These are phyloP conservation scores for Phrynosoma blainvillii DNA, from an alignment of 2,113 vertebrate genomes.

Conservation along the genomic window DNA sequence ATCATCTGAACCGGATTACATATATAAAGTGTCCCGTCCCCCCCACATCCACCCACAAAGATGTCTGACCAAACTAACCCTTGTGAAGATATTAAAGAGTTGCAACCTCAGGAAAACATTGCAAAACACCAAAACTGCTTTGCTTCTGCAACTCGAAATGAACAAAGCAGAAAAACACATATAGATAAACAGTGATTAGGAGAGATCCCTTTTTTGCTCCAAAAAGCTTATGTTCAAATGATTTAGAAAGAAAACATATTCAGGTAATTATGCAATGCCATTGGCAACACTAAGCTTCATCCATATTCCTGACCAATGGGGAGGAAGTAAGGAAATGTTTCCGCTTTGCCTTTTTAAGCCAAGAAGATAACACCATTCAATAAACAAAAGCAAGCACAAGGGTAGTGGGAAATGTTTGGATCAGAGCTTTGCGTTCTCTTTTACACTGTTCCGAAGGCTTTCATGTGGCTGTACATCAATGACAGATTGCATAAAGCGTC, in stretches of 20 bases:
- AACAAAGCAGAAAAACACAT: not conserved
- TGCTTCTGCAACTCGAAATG: not conserved
- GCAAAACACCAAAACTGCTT: not conserved
- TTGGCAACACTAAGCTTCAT: not conserved
- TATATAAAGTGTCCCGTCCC: too few species aligned
- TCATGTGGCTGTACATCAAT: not conserved
- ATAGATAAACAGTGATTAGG: not conserved
- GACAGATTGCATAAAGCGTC: conserved; percentile 31
- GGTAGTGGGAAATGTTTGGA: not conserved
- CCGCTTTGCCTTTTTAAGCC: conserved; percentile 23
- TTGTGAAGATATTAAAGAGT: not conserved
- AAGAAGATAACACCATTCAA: conserved; percentile 13
- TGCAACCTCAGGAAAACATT: not conserved
- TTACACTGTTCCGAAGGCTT: conserved; percentile 24
- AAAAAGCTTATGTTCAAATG: not conserved
- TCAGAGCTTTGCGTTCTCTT: not conserved
- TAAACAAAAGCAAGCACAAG: conserved; percentile 13
- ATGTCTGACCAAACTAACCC: not conserved
- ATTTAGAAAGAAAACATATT: not conserved
- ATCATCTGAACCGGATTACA: not conserved
- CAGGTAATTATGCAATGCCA: not conserved
- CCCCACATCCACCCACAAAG: not conserved
- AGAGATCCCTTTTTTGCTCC: too few species aligned
- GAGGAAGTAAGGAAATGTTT: not conserved
- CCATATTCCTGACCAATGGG: not conserved